These are phyloP conservation scores for Enteromius viviparus DNA, from an alignment of 2,797 vertebrate species.

Conservation along the genomic window DNA sequence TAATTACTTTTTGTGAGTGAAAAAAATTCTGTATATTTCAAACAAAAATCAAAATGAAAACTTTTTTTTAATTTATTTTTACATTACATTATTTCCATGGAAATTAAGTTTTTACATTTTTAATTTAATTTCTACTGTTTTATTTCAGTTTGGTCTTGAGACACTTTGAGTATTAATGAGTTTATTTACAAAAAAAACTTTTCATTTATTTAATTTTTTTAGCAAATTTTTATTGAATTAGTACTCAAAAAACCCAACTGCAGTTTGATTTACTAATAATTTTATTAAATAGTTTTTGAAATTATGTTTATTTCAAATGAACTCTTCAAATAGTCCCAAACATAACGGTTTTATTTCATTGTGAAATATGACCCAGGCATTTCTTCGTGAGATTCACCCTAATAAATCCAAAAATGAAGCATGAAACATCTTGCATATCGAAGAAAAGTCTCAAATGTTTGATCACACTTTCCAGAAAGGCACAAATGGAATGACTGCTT, in stretches of 20 bases:
- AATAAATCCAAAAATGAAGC: background rate
- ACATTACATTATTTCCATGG: too few species aligned
- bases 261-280: background rate
- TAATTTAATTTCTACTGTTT: background rate
- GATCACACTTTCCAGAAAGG: background rate
- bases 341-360: background rate
- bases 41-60: background rate
- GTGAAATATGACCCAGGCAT: background rate
- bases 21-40: background rate
- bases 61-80: too few species aligned
- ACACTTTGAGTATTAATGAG: background rate
- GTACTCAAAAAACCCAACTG: background rate
- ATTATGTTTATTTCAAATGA: background rate
- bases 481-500: background rate
- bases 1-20: background rate
- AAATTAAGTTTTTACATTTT: too few species aligned
- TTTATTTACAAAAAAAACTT: background rate
- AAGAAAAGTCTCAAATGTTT: background rate
- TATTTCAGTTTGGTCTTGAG: background rate
- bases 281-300: too few species aligned
- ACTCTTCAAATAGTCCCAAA: background rate
- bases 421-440: background rate
- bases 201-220: too few species aligned
- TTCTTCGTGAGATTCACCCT: background rate
- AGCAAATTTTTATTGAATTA: too few species aligned